phyloP scores from a whole-genome alignment of 2,888 invertebrate species.

The Nowickia ferox region DNA sequence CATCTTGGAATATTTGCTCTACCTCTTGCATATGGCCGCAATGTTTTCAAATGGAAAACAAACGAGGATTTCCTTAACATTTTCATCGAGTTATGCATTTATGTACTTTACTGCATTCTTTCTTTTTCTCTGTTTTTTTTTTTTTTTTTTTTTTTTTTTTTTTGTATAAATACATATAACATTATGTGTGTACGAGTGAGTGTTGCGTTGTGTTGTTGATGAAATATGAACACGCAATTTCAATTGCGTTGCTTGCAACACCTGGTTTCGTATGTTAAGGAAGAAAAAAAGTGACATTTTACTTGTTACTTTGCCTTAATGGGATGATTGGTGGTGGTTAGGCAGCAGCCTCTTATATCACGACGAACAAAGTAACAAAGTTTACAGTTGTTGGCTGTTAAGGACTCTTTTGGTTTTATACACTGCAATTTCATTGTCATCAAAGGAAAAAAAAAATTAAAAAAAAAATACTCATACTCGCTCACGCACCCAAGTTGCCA shows the following conservation, averaged over 20 bases:
- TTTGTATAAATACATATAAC: not conserved
- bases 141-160: not conserved
- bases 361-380: constrained; percentile 38
- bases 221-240: constrained; percentile 67
- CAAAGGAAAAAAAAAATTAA: constrained; percentile 40
- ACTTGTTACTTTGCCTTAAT: constrained; percentile 44
- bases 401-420: constrained; percentile 62
- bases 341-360: constrained; percentile 28
- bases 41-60: constrained; percentile 45
- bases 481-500: constrained; percentile 51
- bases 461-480: constrained; percentile 1
- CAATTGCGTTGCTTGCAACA: constrained; percentile 66
- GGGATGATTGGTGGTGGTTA: constrained; percentile 24
- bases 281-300: constrained; percentile 50
- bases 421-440: constrained; percentile 57
- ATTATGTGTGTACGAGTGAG: no score
- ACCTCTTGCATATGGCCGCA: constrained; percentile 4
- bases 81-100: constrained; percentile 38
- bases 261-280: constrained; percentile 43
- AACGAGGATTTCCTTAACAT: constrained; percentile 61
- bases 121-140: constrained; percentile 8
- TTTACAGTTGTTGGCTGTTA: constrained; percentile 56
- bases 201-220: constrained; percentile 7
- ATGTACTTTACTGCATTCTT: not conserved
- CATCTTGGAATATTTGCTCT: constrained; percentile 6